Evolutionary conservation across 2,113 vertebrate genomes (phyloP).

Genomic region (Seriola aureovittata): DNA sequence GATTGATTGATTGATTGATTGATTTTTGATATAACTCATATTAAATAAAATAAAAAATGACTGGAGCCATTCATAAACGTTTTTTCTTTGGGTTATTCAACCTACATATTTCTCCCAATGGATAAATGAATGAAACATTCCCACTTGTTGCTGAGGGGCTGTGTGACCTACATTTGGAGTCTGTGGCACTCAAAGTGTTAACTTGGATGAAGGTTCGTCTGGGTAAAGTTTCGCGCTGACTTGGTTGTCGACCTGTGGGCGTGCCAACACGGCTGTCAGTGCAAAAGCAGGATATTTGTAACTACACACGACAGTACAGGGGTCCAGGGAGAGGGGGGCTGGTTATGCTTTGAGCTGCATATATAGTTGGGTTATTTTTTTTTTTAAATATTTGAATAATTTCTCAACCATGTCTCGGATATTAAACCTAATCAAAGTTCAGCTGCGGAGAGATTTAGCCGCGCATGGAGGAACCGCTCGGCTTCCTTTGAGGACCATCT

Average conservation of each 20-base stretch:
- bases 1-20: too few relatives aligned
- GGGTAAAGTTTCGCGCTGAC: slow-evolving; percentile 44
- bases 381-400: neutral
- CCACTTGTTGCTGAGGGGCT: too few relatives aligned
- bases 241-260: slow-evolving; percentile 51
- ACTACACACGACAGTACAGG: neutral
- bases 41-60: too few relatives aligned
- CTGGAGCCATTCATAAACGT: neutral
- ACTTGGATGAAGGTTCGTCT: neutral
- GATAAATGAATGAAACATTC: too few relatives aligned
- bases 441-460: slow-evolving; percentile 54
- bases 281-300: slow-evolving; percentile 39
- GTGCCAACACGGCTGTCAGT: slow-evolving; percentile 21
- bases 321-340: slow-evolving; percentile 9
- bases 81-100: neutral
- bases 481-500: slow-evolving; percentile 62
- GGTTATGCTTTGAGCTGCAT: slow-evolving; percentile 8
- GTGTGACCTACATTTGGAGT: slow-evolving; percentile 31
- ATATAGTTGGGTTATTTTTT: neutral
- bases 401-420: slow-evolving; percentile 70
- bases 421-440: slow-evolving; percentile 55
- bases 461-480: slow-evolving; percentile 6
- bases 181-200: slow-evolving; percentile 44
- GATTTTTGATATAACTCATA: too few relatives aligned
- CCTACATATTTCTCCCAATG: too few relatives aligned